These are phyloP conservation scores for Heliconius congener DNA, from an alignment of 1,140 invertebrate genomes.

Conservation along the genomic window DNA sequence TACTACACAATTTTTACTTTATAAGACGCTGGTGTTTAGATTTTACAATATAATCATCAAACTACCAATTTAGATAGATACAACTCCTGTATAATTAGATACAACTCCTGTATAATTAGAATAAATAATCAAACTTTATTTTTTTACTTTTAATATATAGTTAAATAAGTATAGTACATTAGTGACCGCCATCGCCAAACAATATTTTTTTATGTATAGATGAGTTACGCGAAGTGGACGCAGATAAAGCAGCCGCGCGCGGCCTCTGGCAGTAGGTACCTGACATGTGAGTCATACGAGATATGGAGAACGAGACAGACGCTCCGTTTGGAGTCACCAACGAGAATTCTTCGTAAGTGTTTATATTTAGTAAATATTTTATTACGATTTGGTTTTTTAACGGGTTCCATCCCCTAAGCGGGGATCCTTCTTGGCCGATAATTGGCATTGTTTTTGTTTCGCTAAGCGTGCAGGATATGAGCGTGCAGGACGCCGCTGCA, in stretches of 20 bases:
- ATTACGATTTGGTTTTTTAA: neutral
- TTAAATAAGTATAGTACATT: neutral
- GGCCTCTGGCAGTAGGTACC: no score
- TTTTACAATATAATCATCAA: no score
- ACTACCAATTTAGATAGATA: no score
- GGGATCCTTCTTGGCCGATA: neutral
- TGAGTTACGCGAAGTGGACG: neutral
- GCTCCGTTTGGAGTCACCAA: neutral
- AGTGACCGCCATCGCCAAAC: neutral
- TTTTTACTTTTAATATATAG: no score
- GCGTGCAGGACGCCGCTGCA: neutral
- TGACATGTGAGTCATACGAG: neutral
- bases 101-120: no score
- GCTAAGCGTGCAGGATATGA: neutral
- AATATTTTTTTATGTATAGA: neutral
- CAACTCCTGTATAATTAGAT: no score
- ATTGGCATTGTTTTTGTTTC: neutral
- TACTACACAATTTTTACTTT: no score
- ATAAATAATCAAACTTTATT: no score
- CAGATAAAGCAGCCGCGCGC: neutral
- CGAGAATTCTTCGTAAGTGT: neutral
- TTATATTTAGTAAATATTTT: neutral
- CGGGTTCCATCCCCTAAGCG: no score
- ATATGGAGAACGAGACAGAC: neutral
- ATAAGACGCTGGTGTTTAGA: no score